Evolutionary conservation across 1,140 invertebrate genomes (phyloP).

Genomic region (Drosophila pandora): DNA sequence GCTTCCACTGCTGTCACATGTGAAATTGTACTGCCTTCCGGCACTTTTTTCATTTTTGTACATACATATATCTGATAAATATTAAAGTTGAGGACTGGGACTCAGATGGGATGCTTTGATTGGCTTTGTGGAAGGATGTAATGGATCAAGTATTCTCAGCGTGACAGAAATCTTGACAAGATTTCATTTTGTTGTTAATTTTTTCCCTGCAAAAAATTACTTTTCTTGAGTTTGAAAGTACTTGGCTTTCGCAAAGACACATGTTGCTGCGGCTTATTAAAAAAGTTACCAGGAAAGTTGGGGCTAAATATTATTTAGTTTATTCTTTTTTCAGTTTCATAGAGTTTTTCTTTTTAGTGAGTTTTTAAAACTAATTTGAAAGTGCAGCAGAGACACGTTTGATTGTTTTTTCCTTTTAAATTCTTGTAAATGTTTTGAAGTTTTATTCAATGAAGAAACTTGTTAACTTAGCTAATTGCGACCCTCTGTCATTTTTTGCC

Average conservation of each 20-base stretch:
- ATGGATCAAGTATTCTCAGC: background rate
- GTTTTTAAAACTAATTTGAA: constrained; percentile 12
- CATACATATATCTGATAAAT: background rate
- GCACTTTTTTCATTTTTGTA: background rate
- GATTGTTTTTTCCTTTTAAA: background rate
- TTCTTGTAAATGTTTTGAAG: background rate
- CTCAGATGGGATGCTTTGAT: background rate
- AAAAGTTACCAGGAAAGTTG: constrained; percentile 11
- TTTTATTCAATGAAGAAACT: background rate
- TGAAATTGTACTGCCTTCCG: background rate
- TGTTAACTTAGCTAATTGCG: constrained; percentile 15
- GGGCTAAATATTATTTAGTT: background rate
- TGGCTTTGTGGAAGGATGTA: constrained; percentile 1
- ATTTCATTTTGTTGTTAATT: constrained; percentile 3
- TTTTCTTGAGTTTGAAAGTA: background rate
- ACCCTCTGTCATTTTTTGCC: background rate
- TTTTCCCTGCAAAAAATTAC: background rate
- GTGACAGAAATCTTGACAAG: constrained; percentile 1
- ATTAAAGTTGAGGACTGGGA: background rate
- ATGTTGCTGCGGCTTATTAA: background rate
- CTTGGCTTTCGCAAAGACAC: background rate
- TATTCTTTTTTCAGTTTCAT: background rate
- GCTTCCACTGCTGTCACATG: background rate
- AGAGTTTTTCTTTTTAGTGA: background rate
- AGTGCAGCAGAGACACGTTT: background rate